Evolutionary conservation across 92 coral and sea anemone species (phyloP).

Genomic region (Zoanthus sociatus): DNA sequence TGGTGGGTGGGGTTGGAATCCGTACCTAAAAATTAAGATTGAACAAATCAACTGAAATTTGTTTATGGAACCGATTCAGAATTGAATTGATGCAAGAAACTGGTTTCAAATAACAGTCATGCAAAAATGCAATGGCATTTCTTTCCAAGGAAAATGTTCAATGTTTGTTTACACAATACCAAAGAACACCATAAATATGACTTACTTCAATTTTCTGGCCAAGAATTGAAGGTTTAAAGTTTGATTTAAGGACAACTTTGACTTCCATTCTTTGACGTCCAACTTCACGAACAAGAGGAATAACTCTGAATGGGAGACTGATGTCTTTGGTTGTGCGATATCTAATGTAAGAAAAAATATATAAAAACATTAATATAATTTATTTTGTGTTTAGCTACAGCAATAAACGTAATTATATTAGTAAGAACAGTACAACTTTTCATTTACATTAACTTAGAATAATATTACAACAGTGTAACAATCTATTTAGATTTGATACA

Average conservation of each 20-base stretch:
- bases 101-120: no score
- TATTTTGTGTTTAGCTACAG: background rate
- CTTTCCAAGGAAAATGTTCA: no score
- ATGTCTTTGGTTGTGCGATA: constrained; percentile 98
- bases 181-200: no score
- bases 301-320: constrained; percentile 96
- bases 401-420: background rate
- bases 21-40: constrained; percentile 71
- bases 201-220: constrained; percentile 98
- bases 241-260: constrained; percentile 96
- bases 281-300: constrained; percentile 96
- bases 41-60: background rate
- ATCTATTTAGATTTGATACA: no score
- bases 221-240: constrained; percentile 95
- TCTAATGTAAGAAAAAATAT: constrained; percentile 41
- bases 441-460: no score
- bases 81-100: no score
- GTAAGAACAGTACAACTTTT: no score
- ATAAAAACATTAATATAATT: background rate
- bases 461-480: no score
- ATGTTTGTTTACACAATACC: no score
- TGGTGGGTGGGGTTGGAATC: constrained; percentile 99
- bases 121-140: no score
- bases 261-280: constrained; percentile 98
- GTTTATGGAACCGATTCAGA: no score